Conservation (phyloP, 2,113 vertebrate genomes). For the Gymnorhina tibicen region DNA sequence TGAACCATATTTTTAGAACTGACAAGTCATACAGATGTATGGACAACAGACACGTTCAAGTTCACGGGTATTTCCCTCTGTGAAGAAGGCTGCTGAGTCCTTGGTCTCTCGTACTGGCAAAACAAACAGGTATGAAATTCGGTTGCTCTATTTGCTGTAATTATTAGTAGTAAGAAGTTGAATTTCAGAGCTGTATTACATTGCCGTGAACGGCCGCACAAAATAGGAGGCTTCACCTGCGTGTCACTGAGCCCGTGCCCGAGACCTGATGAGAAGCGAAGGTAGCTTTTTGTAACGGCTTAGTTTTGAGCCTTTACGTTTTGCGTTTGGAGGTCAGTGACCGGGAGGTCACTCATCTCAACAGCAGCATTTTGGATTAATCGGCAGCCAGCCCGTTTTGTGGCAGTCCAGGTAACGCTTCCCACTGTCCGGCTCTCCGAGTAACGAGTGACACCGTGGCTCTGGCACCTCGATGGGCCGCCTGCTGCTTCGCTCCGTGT, state of each 20-base stretch:
- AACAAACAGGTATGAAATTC: not conserved
- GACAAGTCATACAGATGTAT: no score
- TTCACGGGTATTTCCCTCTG: not conserved
- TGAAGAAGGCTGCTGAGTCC: not conserved
- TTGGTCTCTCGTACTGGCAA: not conserved
- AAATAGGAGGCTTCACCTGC: not conserved
- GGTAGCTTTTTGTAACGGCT: not conserved
- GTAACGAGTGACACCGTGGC: not conserved
- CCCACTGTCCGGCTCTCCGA: not conserved
- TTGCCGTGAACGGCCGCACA: not conserved
- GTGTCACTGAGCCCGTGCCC: not conserved
- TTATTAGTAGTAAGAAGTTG: not conserved
- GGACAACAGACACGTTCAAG: fast-evolving
- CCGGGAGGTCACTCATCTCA: not conserved
- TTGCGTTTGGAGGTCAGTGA: not conserved
- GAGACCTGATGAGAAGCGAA: not conserved
- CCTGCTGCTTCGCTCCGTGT: not conserved
- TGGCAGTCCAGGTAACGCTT: not conserved
- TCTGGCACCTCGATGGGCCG: not conserved
- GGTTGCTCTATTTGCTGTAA: not conserved
- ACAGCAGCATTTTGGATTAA: not conserved
- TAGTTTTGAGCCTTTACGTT: not conserved
- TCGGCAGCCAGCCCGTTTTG: not conserved
- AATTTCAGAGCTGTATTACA: fast-evolving
- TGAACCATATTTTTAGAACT: not conserved